A percentile compares a stretch with the other conserved stretches of the same genome.
Evolutionary conservation across 2,113 vertebrate species (phyloP).

Genomic region (Anhinga anhinga): DNA sequence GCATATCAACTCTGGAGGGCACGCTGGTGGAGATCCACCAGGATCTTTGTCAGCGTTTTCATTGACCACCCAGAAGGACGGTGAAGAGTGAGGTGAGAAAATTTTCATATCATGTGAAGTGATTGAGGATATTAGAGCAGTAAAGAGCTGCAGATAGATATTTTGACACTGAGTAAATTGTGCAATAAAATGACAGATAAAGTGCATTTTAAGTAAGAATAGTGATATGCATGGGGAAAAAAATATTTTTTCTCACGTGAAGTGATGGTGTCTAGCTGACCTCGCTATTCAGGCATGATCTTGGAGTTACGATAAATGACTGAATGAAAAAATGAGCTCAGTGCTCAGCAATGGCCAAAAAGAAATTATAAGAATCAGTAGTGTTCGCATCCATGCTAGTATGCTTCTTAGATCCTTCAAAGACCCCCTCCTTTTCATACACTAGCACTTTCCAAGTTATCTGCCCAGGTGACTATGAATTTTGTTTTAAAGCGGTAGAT

Average conservation of each 20-base stretch:
- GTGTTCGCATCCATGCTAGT: background rate
- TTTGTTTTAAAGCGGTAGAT: background rate
- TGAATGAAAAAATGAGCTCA: background rate
- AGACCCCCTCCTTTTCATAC: background rate
- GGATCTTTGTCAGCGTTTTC: background rate
- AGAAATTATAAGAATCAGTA: background rate
- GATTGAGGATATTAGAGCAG: background rate
- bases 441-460: background rate
- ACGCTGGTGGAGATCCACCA: background rate
- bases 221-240: background rate
- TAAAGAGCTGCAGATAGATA: background rate
- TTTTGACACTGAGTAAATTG: background rate
- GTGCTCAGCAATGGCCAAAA: background rate
- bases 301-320: background rate
- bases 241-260: background rate
- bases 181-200: background rate
- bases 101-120: fast-evolving
- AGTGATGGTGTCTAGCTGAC: background rate
- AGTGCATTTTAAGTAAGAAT: background rate
- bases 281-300: background rate
- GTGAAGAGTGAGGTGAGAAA: background rate
- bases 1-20: background rate
- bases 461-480: background rate
- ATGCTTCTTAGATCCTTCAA: background rate
- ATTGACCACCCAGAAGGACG: background rate